These are phyloP conservation scores for Alcedo quadribrachys DNA, from an alignment of 2,797 vertebrate genomes.

Conservation along the genomic window DNA sequence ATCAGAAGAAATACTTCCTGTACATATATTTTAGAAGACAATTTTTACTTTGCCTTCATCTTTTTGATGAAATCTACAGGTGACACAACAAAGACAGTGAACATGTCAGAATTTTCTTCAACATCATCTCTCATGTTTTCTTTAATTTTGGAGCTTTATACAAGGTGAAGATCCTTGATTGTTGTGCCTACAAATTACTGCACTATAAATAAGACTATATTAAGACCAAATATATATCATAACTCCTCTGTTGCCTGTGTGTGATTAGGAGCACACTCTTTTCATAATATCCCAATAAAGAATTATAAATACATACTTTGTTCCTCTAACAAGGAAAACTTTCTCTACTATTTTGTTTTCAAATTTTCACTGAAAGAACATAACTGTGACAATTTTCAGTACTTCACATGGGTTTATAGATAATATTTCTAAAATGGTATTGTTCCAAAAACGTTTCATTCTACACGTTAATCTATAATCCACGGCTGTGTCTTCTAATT, in stretches of 20 bases:
- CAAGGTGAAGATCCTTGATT: not conserved
- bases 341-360: not conserved
- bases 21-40: not conserved
- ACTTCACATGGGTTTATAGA: not conserved
- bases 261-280: not conserved
- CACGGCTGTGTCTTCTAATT: constrained; percentile 3
- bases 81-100: not conserved
- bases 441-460: not conserved
- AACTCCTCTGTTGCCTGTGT: not conserved
- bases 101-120: not conserved
- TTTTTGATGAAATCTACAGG: not conserved
- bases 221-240: constrained; percentile 9
- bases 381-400: not conserved
- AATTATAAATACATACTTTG: not conserved
- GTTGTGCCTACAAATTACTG: not conserved
- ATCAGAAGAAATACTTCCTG: not conserved
- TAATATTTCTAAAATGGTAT: constrained; percentile 17
- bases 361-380: not conserved
- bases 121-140: not conserved
- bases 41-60: constrained; percentile 12
- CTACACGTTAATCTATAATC: constrained; percentile 13
- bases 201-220: not conserved
- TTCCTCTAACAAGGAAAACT: not conserved
- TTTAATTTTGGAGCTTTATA: not conserved
- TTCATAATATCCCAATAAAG: constrained; percentile 15